phyloP scores from a whole-genome alignment of 2,797 vertebrate genomes.

The Bovichtus variegatus region DNA sequence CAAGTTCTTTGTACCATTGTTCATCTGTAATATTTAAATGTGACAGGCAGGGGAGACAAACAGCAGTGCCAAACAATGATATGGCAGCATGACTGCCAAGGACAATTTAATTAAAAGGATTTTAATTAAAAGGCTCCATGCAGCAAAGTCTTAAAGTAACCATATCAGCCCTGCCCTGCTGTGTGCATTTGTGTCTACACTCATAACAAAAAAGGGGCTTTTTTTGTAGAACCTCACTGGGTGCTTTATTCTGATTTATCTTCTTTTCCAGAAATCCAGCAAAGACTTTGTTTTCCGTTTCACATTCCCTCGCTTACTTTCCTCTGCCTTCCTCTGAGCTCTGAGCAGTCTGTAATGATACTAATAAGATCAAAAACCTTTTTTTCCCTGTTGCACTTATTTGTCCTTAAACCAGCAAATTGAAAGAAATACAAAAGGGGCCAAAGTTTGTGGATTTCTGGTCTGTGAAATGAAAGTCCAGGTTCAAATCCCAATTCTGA shows the following conservation, averaged over 20 bases:
- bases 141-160: conserved; percentile 68
- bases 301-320: conserved; percentile 12
- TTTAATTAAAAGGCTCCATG: conserved; percentile 78
- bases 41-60: conserved; percentile 63
- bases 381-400: background rate
- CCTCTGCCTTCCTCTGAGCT: conserved; percentile 11
- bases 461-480: background rate
- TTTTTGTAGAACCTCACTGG: conserved; percentile 42
- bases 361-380: background rate
- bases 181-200: conserved; percentile 58
- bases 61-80: conserved; percentile 63
- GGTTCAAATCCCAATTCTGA: conserved; percentile 1
- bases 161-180: conserved; percentile 70
- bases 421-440: background rate
- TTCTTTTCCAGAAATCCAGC: conserved; percentile 26
- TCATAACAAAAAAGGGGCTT: conserved; percentile 44
- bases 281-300: conserved; percentile 34
- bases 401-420: background rate
- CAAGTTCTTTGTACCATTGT: conserved; percentile 42
- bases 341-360: conserved; percentile 28
- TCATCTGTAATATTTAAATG: conserved; percentile 54
- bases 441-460: background rate
- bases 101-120: conserved; percentile 74
- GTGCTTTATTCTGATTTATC: conserved; percentile 56
- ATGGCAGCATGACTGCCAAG: conserved; percentile 68